Evolutionary conservation across 1,140 invertebrate genomes (phyloP), one percentile per base, ranked within the genome.

Genomic region (Colletes latitarsis): DNA sequence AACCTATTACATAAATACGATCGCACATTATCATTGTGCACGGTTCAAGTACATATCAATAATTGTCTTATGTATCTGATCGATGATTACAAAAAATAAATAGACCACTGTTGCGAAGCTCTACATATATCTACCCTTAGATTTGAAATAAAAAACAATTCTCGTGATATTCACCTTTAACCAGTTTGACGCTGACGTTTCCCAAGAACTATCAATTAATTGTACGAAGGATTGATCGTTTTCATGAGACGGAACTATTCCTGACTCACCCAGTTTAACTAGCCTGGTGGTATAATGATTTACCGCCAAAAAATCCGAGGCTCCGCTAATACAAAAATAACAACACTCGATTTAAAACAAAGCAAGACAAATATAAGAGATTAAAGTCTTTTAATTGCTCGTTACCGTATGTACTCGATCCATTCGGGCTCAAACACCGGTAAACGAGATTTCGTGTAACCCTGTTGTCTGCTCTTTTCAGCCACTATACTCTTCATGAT

Each of bases 221-320:
- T 6, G 6, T 46, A 46, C 43, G 9, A 46, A 0, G 9, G 6
- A 6, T 9, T 6, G 6, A 49, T 94, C 92, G 14, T 90, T 72
- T 5, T 85, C 76, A 62, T 86, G 90, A 0, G 87, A 82, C 1
- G 81, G 72, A 0, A 67, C 58, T 8, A 63, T n/a, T 21, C 17
- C 89, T 87, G 82, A 93, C 70, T 66, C 85, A 0, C 89, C 89
- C 10, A 64, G 43, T 69, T 89, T 79, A 0, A 86, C 83, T 0
- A 89, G 0, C 12, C 41, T 85, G 0, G 95, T 93, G 0, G 94
- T 94, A 75, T 96, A 96, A 85, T 95, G 94, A 85, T 95, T 96
- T 1, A 96, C 81, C 3, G 94, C 94, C 8, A 95, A 86, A 84
- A 95, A 95, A 81, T 95, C 95, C 0, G 90, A 89, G 0, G 93